Conservation (phyloP, 1,140 invertebrate species). For the Papilio glaucus region DNA sequence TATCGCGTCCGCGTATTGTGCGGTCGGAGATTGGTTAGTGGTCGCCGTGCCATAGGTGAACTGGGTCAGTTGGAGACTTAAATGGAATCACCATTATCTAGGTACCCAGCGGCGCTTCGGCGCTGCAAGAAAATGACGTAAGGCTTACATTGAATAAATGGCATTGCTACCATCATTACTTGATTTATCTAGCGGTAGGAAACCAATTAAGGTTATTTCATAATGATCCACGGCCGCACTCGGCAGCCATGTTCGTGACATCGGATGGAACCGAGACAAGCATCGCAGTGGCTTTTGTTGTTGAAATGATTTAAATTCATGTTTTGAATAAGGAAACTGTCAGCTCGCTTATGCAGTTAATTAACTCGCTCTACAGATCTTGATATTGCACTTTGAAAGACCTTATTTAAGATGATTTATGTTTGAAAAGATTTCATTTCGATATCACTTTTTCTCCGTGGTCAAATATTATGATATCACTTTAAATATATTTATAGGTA, state of each 20-base stretch:
- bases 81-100: constrained; percentile 72
- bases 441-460: constrained; percentile 24
- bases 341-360: constrained; percentile 36
- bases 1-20: constrained; percentile 58
- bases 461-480: constrained; percentile 33
- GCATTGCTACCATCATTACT: constrained; percentile 59
- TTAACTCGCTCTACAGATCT: constrained; percentile 31
- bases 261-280: constrained; percentile 32
- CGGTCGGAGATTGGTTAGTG: constrained; percentile 64
- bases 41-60: constrained; percentile 61
- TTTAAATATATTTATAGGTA: too few relatives aligned
- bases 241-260: constrained; percentile 41
- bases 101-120: constrained; percentile 36
- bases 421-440: constrained; percentile 20
- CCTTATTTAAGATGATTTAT: constrained; percentile 16
- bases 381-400: constrained; percentile 30
- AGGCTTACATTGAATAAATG: constrained; percentile 57
- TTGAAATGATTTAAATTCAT: constrained; percentile 39
- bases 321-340: constrained; percentile 39
- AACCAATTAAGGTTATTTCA: constrained; percentile 58
- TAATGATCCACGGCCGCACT: constrained; percentile 45
- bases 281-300: constrained; percentile 28
- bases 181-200: constrained; percentile 55
- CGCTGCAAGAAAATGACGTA: constrained; percentile 66
- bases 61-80: constrained; percentile 67